A percentile compares a stretch with the other conserved stretches of the same genome.
Evolutionary conservation across 1,140 invertebrate species (phyloP).

Genomic region (Pseudomyrmex flavicornis): DNA sequence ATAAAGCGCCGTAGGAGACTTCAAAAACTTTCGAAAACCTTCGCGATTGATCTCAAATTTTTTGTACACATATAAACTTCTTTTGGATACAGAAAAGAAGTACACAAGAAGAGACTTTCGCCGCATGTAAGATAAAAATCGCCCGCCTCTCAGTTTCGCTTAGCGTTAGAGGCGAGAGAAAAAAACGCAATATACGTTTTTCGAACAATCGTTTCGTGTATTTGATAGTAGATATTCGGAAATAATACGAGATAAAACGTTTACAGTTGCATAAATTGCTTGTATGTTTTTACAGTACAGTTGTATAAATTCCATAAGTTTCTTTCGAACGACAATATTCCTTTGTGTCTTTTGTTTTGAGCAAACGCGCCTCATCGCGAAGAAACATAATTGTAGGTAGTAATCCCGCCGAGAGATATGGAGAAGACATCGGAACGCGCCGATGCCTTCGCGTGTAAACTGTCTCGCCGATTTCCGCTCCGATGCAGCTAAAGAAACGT

Average conservation of each 20-base stretch:
- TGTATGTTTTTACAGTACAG: no score
- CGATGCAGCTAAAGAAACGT: conserved; percentile 43
- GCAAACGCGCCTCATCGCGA: not conserved
- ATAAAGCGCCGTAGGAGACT: conserved; percentile 23
- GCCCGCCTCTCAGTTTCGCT: no score
- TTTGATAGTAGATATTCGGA: no score
- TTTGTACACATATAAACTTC: no score
- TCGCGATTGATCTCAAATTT: no score
- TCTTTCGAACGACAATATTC: not conserved
- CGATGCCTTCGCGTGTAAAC: conserved; percentile 33
- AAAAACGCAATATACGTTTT: no score
- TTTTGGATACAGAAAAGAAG: no score
- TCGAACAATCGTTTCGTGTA: no score
- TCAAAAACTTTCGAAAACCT: not conserved
- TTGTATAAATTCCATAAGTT: not conserved
- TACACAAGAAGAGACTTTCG: no score
- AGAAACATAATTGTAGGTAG: conserved; percentile 9
- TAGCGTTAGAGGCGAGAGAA: no score
- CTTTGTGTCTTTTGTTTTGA: not conserved
- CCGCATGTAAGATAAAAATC: no score
- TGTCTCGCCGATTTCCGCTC: conserved; percentile 48
- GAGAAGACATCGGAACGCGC: conserved; percentile 6
- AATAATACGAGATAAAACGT: not conserved
- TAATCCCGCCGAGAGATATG: conserved; percentile 6
- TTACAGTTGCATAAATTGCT: not conserved